Evolutionary conservation across 2,797 vertebrate genomes (phyloP), one percentile per base, ranked within the genome.

Genomic region (Spinibarbus caldwelli): DNA sequence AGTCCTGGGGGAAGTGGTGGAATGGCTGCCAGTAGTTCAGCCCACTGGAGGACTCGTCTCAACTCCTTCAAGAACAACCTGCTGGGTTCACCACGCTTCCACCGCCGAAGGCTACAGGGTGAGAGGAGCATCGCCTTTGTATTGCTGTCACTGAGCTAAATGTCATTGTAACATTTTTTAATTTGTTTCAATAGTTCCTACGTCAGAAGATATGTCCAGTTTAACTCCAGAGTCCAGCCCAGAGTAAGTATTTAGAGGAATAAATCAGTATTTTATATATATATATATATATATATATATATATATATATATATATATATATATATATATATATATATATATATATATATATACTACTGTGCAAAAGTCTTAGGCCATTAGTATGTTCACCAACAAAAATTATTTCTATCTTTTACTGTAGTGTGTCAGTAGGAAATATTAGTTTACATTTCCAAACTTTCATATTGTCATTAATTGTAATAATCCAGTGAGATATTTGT

Each of bases 11-110:
- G 94, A 47, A 93, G 94, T 0, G 92, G 94, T 1, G 92, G 94
- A n/a, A 83, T 96, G 94, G 95, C 95, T 3, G 95, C 96, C 78
- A 97, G 96, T 0, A 96, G 96, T 91, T 97, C 97, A 54, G 96
- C 95, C 80, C 97, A 97, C 91, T 98, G 97, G 97, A 96, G 96
- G 89, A 97, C 96, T 23, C 95, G 97, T 29, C 96, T 98, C 88
- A 98, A 97, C 92, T 98, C 97, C 0, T 97, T 98, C 91, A 97
- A 97, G 89, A 98, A 98, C 94, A 98, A 97, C 91, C 95, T 98
- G 83, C 94, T 98, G 92, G 97, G 97, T 23, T 98, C 97, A 0
- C 97, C 97, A 0, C 97, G 97, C 83, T 98, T 98, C 93, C 97
- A 98, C 83, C 96, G 97, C 23, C 96, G 97, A 93, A 98, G 97